A percentile compares a stretch with the other conserved stretches of the same genome.
Conservation (phyloP, 2,113 vertebrate genomes). For the Seriola aureovittata region DNA sequence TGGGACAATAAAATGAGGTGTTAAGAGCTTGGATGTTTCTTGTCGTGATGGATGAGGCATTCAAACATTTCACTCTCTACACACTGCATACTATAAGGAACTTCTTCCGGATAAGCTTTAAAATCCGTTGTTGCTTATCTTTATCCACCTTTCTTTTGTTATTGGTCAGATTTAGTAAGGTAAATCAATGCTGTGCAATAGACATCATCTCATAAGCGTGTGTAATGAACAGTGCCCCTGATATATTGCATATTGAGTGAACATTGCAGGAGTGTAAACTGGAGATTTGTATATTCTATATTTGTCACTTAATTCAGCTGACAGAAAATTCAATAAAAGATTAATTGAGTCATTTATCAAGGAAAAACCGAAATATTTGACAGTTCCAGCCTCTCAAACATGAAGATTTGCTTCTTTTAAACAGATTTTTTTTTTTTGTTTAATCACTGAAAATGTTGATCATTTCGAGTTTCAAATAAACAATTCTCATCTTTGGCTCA, state of each 20-base stretch:
- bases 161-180: neutral
- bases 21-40: constrained; percentile 85
- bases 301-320: neutral
- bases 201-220: neutral
- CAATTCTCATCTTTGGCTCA: neutral
- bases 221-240: neutral
- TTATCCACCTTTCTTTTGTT: neutral
- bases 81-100: neutral
- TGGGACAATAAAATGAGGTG: constrained; percentile 99
- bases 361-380: neutral
- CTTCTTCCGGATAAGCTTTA: neutral
- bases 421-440: too few relatives aligned
- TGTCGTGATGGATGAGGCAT: constrained; percentile 43
- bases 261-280: neutral
- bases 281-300: neutral
- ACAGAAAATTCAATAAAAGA: neutral
- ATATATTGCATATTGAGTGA: neutral
- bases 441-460: neutral
- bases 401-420: neutral
- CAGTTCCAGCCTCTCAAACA: neutral
- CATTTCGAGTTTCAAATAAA: neutral
- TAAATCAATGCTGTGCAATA: neutral
- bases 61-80: neutral
- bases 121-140: neutral
- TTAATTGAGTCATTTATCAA: neutral